These are phyloP conservation scores for Microctenopoma lineatum DNA, from an alignment of 2,797 vertebrate genomes.

Conservation along the genomic window DNA sequence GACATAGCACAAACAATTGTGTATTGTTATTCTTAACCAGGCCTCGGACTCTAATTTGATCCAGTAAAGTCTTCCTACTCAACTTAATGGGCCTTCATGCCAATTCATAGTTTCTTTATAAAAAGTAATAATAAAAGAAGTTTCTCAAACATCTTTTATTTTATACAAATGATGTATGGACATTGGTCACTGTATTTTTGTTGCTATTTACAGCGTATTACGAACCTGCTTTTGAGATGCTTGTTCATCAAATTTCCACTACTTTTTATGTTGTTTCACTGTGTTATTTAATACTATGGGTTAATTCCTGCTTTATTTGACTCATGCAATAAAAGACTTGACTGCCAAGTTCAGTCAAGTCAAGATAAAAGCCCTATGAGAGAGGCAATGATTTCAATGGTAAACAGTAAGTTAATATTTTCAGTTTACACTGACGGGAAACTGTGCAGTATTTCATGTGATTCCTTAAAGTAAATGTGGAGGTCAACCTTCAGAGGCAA, in stretches of 20 bases:
- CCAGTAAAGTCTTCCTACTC: too few relatives aligned
- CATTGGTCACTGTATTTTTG: too few relatives aligned
- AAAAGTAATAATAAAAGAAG: too few relatives aligned
- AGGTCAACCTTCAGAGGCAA: conserved; percentile 16
- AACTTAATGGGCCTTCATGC: too few relatives aligned
- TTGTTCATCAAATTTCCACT: background rate
- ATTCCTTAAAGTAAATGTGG: conserved; percentile 10
- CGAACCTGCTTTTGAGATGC: background rate
- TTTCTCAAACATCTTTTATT: too few relatives aligned
- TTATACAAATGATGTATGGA: too few relatives aligned
- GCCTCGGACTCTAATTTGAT: too few relatives aligned
- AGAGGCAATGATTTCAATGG: conserved; percentile 27
- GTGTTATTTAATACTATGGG: conserved; percentile 22
- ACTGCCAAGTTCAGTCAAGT: conserved; percentile 48
- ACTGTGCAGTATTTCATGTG: background rate
- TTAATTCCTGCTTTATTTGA: conserved; percentile 50
- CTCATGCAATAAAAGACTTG: conserved; percentile 36
- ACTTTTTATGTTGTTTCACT: conserved; percentile 2
- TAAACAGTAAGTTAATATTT: conserved; percentile 1
- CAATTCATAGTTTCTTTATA: too few relatives aligned
- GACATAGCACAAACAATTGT: too few relatives aligned
- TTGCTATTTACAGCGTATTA: too few relatives aligned
- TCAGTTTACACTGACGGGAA: conserved; percentile 4
- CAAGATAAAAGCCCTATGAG: conserved; percentile 43
- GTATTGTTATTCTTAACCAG: too few relatives aligned